A percentile compares a stretch with the other conserved stretches of the same genome.
Conservation (phyloP, 1,140 invertebrate genomes). For the Caenorhabditis latens region DNA sequence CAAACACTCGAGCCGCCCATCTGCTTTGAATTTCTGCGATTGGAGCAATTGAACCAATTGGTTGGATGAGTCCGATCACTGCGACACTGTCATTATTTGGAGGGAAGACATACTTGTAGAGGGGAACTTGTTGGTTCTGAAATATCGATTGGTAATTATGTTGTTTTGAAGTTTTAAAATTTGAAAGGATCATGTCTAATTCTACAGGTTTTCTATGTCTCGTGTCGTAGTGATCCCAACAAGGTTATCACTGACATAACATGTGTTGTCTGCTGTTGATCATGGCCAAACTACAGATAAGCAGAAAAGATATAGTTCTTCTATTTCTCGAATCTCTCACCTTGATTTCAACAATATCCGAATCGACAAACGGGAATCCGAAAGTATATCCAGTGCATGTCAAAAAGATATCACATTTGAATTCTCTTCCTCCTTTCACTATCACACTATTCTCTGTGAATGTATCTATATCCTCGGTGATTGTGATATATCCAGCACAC, state of each 20-base stretch:
- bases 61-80: constrained; percentile 81
- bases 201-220: background rate
- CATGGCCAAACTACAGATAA: background rate
- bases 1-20: constrained; percentile 72
- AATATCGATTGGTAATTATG: background rate
- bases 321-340: constrained; percentile 63
- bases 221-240: background rate
- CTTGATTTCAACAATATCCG: constrained; percentile 68
- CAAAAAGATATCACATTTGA: constrained; percentile 77
- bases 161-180: too few species aligned
- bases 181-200: background rate
- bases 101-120: constrained; percentile 80
- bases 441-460: constrained; percentile 78
- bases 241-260: background rate
- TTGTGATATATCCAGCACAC: constrained; percentile 79
- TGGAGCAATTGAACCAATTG: constrained; percentile 80
- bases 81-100: constrained; percentile 79
- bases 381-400: constrained; percentile 79
- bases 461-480: constrained; percentile 78
- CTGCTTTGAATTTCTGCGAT: constrained; percentile 80
- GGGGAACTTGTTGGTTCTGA: constrained; percentile 78
- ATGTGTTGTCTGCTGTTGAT: background rate
- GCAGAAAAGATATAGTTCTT: constrained; percentile 7
- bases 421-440: constrained; percentile 76
- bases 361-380: constrained; percentile 78